A percentile compares a stretch with the other conserved stretches of the same genome.
These are phyloP conservation scores for Apostichopus leukothele DNA, from an alignment of 53 echinoderm and acorn worm species.

Conservation along the genomic window DNA sequence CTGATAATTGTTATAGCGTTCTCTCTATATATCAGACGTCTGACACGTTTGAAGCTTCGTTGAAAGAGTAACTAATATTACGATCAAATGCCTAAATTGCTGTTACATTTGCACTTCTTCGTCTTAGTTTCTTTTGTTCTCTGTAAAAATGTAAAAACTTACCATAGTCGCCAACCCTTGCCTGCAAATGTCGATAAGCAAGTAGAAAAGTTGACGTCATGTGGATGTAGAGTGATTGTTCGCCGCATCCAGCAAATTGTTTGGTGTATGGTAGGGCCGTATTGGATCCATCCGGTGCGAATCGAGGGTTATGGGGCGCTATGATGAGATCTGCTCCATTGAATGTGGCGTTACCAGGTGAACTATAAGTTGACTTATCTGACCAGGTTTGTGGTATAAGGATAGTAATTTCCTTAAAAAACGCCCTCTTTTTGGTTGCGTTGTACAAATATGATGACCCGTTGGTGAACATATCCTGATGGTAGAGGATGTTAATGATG, in stretches of 20 bases:
- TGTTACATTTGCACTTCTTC: too few relatives aligned
- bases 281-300: slow-evolving; percentile 44
- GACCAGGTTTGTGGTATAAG: slow-evolving; percentile 61
- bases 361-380: slow-evolving; percentile 27
- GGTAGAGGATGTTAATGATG: too few relatives aligned
- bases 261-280: slow-evolving; percentile 52
- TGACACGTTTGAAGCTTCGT: too few relatives aligned
- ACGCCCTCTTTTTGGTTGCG: slow-evolving; percentile 60
- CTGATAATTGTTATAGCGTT: too few relatives aligned
- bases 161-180: not conserved
- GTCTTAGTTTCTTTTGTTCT: too few relatives aligned
- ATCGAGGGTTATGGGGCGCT: slow-evolving; percentile 61
- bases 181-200: not conserved
- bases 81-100: too few relatives aligned
- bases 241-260: slow-evolving; percentile 64
- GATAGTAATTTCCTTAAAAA: slow-evolving; percentile 59
- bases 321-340: slow-evolving; percentile 61
- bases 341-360: slow-evolving; percentile 59
- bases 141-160: not conserved
- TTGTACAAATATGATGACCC: slow-evolving; percentile 56
- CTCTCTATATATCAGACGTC: too few relatives aligned
- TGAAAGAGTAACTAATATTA: too few relatives aligned
- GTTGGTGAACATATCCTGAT: slow-evolving; percentile 62
- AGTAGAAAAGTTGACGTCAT: slow-evolving; percentile 47
- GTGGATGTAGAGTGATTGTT: slow-evolving; percentile 57